These are phyloP conservation scores for Cavia aperea DNA, from an alignment of 2,113 vertebrate genomes.

Conservation along the genomic window DNA sequence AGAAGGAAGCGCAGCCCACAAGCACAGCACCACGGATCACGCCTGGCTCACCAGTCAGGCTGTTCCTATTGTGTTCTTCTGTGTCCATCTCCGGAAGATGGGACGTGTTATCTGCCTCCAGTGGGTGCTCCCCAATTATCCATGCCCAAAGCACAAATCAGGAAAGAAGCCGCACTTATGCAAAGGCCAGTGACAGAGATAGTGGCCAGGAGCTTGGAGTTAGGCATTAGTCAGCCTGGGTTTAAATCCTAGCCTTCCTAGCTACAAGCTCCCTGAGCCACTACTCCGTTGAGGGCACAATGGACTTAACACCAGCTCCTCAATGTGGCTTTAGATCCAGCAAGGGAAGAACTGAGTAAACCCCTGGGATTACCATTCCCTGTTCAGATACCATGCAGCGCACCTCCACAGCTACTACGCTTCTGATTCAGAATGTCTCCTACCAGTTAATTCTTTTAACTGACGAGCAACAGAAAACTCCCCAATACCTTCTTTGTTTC, in stretches of 20 bases:
- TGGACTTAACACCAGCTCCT: background rate
- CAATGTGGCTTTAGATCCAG: fast-evolving
- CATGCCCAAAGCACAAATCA: background rate
- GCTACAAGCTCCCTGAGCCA: background rate
- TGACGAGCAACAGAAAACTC: background rate
- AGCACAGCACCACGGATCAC: background rate
- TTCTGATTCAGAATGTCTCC: background rate
- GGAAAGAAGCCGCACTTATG: background rate
- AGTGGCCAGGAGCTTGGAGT: background rate
- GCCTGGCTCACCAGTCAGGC: background rate
- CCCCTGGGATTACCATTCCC: background rate
- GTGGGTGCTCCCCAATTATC: background rate
- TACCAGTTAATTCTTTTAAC: background rate
- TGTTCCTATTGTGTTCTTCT: background rate
- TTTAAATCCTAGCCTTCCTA: background rate
- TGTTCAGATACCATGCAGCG: background rate
- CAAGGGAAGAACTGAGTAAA: background rate
- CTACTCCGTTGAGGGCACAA: background rate
- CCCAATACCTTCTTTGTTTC: too few relatives aligned
- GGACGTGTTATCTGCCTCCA: background rate
- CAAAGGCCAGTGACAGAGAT: background rate
- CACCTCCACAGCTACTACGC: background rate
- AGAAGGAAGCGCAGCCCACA: background rate
- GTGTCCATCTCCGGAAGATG: background rate
- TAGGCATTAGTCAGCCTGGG: background rate